Evolutionary conservation across 2,888 invertebrate species (phyloP).

Genomic region (Dascillus cervinus): DNA sequence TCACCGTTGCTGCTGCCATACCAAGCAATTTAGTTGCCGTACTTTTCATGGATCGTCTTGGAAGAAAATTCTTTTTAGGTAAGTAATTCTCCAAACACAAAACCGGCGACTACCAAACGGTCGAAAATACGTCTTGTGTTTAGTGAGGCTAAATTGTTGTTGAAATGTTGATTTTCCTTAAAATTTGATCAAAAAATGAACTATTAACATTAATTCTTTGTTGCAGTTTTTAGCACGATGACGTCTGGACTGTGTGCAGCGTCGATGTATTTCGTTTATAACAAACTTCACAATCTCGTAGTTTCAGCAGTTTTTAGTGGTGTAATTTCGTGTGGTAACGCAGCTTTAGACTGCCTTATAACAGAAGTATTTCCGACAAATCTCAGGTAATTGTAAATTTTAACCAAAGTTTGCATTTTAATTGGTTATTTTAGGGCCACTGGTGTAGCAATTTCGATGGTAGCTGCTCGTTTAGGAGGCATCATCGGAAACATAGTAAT

Average conservation of each 20-base stretch:
- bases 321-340: slow-evolving; percentile 82
- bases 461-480: slow-evolving; percentile 81
- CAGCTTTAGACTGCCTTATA: slow-evolving; percentile 84
- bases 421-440: slow-evolving; percentile 59
- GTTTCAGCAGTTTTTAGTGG: slow-evolving; percentile 82
- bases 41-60: slow-evolving; percentile 74
- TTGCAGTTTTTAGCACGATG: slow-evolving; percentile 76
- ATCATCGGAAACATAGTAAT: slow-evolving; percentile 85
- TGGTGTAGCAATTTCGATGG: slow-evolving; percentile 85
- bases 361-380: slow-evolving; percentile 91
- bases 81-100: no score
- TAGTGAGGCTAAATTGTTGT: no score
- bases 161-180: no score
- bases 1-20: slow-evolving; percentile 78
- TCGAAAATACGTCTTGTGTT: no score
- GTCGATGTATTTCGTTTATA: slow-evolving; percentile 77
- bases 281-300: slow-evolving; percentile 73
- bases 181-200: slow-evolving; percentile 1
- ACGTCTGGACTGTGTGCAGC: slow-evolving; percentile 78
- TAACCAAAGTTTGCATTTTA: slow-evolving; percentile 1
- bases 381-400: slow-evolving; percentile 53
- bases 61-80: slow-evolving; percentile 78
- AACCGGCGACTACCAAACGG: no score
- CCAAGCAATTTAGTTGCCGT: slow-evolving; percentile 80
- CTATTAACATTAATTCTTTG: slow-evolving; percentile 21